Evolutionary conservation across 2,888 invertebrate species (phyloP).

Genomic region (Leptopilina myrica): DNA sequence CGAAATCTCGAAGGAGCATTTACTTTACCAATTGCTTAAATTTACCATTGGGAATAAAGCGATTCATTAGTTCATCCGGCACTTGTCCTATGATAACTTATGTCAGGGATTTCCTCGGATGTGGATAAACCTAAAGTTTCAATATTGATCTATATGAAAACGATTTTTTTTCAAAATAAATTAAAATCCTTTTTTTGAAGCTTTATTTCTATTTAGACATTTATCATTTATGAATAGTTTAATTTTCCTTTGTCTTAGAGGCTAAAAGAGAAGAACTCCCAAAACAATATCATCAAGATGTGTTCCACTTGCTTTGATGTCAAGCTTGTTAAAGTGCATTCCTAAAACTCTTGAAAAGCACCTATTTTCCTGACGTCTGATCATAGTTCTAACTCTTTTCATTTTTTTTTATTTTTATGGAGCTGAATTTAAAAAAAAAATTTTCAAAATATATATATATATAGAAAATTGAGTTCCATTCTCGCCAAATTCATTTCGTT

Average conservation of each 20-base stretch:
- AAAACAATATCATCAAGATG: constrained; percentile 15
- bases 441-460: too few species aligned
- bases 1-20: constrained; percentile 38
- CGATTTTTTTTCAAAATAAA: neutral
- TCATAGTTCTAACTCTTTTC: neutral
- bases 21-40: constrained; percentile 40
- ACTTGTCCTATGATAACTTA: constrained; percentile 15
- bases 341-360: neutral
- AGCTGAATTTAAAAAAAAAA: too few species aligned
- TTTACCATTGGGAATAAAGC: constrained; percentile 40
- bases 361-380: neutral
- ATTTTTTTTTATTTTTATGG: neutral
- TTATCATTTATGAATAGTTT: neutral
- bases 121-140: constrained; percentile 44
- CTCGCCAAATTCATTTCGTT: too few species aligned
- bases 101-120: constrained; percentile 13
- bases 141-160: neutral
- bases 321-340: neutral
- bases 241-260: neutral
- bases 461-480: too few species aligned
- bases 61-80: constrained; percentile 11
- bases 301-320: constrained; percentile 8
- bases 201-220: too few species aligned
- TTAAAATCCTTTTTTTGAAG: too few species aligned
- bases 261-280: neutral